phyloP scores from a whole-genome alignment of 1,140 invertebrate genomes.

The Chrysopa pallens region DNA sequence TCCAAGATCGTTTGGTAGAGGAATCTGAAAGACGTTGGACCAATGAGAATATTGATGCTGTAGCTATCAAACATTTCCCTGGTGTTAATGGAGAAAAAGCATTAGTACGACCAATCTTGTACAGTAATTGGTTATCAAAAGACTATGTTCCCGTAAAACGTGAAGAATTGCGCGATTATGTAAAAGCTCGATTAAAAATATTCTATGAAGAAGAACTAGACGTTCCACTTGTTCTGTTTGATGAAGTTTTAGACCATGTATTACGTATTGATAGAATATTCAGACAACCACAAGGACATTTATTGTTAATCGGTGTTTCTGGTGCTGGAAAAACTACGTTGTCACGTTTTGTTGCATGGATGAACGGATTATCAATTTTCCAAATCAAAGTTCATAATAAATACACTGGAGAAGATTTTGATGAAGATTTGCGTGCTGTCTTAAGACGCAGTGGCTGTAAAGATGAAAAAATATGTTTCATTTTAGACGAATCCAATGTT shows the following conservation, averaged over 20 bases:
- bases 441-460: constrained; percentile 89
- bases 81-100: constrained; percentile 72
- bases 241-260: constrained; percentile 97
- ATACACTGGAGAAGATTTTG: constrained; percentile 96
- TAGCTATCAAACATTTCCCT: constrained; percentile 91
- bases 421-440: constrained; percentile 92
- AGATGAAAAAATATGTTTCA: constrained; percentile 98
- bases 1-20: constrained; percentile 92
- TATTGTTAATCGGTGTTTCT: constrained; percentile 91
- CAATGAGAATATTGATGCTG: constrained; percentile 91
- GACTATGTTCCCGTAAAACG: constrained; percentile 94
- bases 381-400: constrained; percentile 99
- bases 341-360: constrained; percentile 98
- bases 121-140: constrained; percentile 98
- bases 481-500: constrained; percentile 98
- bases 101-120: constrained; percentile 79
- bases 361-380: constrained; percentile 97
- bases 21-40: constrained; percentile 94
- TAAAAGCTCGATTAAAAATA: constrained; percentile 91
- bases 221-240: constrained; percentile 93
- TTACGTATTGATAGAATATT: constrained; percentile 97
- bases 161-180: constrained; percentile 89
- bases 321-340: constrained; percentile 98
- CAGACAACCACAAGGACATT: constrained; percentile 93
- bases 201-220: constrained; percentile 99